These are phyloP conservation scores for Isaurus tuberculatus DNA, from an alignment of 92 coral and sea anemone genomes.

Conservation along the genomic window DNA sequence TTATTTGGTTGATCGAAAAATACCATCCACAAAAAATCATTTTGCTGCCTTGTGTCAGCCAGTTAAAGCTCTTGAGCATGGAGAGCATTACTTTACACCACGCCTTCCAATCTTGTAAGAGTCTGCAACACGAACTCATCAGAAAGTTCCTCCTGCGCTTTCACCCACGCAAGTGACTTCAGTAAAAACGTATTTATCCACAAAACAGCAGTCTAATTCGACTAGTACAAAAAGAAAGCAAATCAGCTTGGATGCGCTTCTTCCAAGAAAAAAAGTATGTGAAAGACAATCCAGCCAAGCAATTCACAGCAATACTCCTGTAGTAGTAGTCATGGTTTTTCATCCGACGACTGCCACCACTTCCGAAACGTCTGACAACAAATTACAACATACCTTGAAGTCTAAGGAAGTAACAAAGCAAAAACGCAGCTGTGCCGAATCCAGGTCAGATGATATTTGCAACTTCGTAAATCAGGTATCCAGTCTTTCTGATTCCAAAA, in stretches of 20 bases:
- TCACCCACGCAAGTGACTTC: constrained; percentile 19
- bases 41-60: constrained; percentile 49
- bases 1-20: constrained; percentile 49
- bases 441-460: constrained; percentile 24
- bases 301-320: background rate
- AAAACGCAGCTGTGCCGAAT: constrained; percentile 9
- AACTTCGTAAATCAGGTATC: constrained; percentile 38
- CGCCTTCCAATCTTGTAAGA: constrained; percentile 14
- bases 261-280: constrained; percentile 31
- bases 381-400: constrained; percentile 19
- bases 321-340: background rate
- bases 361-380: constrained; percentile 13
- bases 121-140: constrained; percentile 24
- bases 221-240: constrained; percentile 51
- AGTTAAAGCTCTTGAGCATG: constrained; percentile 22
- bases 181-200: background rate
- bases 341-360: constrained; percentile 10
- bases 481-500: constrained; percentile 48
- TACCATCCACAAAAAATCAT: constrained; percentile 47
- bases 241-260: constrained; percentile 26
- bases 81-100: constrained; percentile 40
- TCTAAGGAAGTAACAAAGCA: background rate
- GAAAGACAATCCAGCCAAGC: constrained; percentile 16
- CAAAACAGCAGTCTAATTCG: constrained; percentile 13
- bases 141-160: constrained; percentile 15